phyloP scores from a whole-genome alignment of 1,140 invertebrate species.

The Zaprionus africanus region DNA sequence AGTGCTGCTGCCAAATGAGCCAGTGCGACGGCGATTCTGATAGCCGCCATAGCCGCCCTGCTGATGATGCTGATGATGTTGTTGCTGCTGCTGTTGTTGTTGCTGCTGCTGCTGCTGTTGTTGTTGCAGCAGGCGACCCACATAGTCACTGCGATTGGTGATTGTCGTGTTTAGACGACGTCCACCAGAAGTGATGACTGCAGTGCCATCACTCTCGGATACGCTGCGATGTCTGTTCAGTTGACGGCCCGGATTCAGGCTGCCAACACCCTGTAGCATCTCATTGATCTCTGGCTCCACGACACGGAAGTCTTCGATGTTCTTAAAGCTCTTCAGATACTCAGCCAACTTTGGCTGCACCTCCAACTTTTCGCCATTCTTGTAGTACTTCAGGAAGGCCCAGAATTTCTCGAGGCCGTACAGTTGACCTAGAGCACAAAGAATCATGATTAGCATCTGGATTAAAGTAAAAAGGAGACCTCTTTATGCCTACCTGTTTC shows the following conservation, averaged over 20 bases:
- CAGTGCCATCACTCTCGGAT: constrained; percentile 86
- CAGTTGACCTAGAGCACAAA: constrained; percentile 90
- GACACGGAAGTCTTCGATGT: constrained; percentile 96
- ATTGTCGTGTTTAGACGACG: constrained; percentile 80
- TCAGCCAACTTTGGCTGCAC: constrained; percentile 92
- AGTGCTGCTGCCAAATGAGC: constrained; percentile 84
- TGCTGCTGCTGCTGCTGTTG: constrained; percentile 77
- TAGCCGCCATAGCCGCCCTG: constrained; percentile 65
- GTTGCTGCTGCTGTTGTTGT: constrained; percentile 56
- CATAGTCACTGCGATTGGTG: constrained; percentile 82
- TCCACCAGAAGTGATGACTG: constrained; percentile 64
- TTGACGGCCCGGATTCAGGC: constrained; percentile 83
- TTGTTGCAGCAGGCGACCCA: constrained; percentile 73
- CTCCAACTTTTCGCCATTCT: constrained; percentile 90
- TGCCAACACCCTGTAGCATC: constrained; percentile 85
- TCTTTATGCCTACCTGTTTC: constrained; percentile 89
- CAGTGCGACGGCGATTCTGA: constrained; percentile 77
- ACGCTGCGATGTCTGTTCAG: constrained; percentile 87
- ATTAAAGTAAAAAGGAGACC: background rate
- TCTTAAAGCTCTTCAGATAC: constrained; percentile 95
- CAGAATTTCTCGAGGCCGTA: constrained; percentile 99
- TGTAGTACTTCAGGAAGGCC: constrained; percentile 98
- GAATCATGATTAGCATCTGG: background rate
- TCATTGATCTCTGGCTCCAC: constrained; percentile 88
- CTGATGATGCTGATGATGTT: constrained; percentile 29